Base-by-base conservation (phyloP, 2,113 vertebrate genomes). In the Tautogolabrus adspersus region DNA sequence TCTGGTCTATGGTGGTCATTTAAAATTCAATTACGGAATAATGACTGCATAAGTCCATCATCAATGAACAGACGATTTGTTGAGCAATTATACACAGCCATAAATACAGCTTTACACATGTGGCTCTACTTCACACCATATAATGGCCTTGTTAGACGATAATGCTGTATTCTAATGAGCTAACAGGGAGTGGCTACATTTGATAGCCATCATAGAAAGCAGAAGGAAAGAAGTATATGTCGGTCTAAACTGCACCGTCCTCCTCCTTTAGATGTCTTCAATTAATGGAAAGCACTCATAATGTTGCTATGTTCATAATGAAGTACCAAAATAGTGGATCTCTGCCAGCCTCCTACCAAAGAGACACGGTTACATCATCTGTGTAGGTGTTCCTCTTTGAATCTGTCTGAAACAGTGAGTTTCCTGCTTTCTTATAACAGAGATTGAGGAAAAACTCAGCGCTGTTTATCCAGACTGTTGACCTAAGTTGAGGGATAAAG, bases 21-120 rank as follows among this genome's bases (percentile, higher is more conserved):
- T 90, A 79, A 83, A 88, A 90, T 90, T 88, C 72, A 92, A 89
- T 92, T 89, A 90, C 54, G 66, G 26, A 68, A 88, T 86, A 90
- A 89, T 81, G 85, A 67, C 75, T 83, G 55, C 64, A 81, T 68
- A 83, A 80, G 78, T 85, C 86, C 75, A 86, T 89, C 77, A 81
- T 81, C 75, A 82, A 90, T 87, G 80, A 87, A 83, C 72, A 81
- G 78, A 82, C 75, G 77, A 86, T 89, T 86, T 85, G 81, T 73
- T 76, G 55, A 80, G 66, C 85, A 87, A 89, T 91, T 90, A 87
- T 73, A 80, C 61, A 44, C 44, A 21, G 58, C 78, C 74, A 86
- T 87, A 83, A 89, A 90, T 87, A 84, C 70, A 66, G 78, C 72
- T 79, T 77, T 75, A 68, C 72, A 72, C 64, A 76, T 42, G 62